A percentile compares a stretch with the other conserved stretches of the same genome.
These are phyloP conservation scores for Helicorthomorpha holstii DNA, from an alignment of 1,140 invertebrate genomes.

Conservation along the genomic window DNA sequence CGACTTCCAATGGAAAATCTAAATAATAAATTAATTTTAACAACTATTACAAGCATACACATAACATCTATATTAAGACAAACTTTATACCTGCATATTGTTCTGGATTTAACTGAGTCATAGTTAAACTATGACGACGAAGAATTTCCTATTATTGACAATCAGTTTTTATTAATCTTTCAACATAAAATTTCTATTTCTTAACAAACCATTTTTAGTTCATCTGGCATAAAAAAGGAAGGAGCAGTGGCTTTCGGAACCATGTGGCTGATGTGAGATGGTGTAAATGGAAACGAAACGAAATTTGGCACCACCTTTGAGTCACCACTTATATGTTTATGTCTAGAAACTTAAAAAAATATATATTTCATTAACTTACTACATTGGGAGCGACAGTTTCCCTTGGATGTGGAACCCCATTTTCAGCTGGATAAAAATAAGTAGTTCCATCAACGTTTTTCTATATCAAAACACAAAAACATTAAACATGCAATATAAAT, in stretches of 20 bases:
- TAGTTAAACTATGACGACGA: conserved; percentile 50
- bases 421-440: conserved; percentile 60
- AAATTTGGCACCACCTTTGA: conserved; percentile 26
- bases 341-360: neutral
- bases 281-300: conserved; percentile 46
- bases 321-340: conserved; percentile 3
- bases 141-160: conserved; percentile 40
- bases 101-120: conserved; percentile 45
- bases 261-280: conserved; percentile 36
- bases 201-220: conserved; percentile 31
- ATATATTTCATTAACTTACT: conserved; percentile 2
- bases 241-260: conserved; percentile 25
- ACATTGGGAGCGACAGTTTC: conserved; percentile 19
- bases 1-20: conserved; percentile 69
- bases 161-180: conserved; percentile 1
- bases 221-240: conserved; percentile 55
- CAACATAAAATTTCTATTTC: neutral
- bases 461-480: conserved; percentile 28
- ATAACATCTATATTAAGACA: conserved; percentile 13
- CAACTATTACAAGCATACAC: conserved; percentile 27
- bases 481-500: conserved; percentile 24
- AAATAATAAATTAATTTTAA: conserved; percentile 6
- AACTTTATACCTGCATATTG: conserved; percentile 33
- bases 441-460: conserved; percentile 87
- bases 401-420: conserved; percentile 20